These are phyloP conservation scores for Bradypodion pumilum DNA, from an alignment of 2,797 vertebrate genomes.

Conservation along the genomic window DNA sequence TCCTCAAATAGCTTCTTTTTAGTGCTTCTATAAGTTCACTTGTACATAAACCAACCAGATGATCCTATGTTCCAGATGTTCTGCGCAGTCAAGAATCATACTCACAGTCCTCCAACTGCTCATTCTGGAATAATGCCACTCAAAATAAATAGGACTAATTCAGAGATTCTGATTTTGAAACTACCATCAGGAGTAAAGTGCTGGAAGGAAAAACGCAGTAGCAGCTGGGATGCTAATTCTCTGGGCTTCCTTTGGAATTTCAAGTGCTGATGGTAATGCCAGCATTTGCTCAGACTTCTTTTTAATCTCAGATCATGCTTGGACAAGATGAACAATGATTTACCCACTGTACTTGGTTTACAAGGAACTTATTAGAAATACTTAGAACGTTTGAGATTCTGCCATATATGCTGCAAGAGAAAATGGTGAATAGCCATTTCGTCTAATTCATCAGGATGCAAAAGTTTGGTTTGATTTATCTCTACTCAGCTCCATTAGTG, in stretches of 20 bases:
- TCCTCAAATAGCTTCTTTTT: background rate
- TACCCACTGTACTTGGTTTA: no score
- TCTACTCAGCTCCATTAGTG: slow-evolving; percentile 45
- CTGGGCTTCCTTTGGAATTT: background rate
- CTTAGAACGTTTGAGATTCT: slow-evolving; percentile 41
- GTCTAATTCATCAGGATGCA: slow-evolving; percentile 36
- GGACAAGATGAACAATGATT: no score
- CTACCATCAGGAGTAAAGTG: slow-evolving; percentile 9
- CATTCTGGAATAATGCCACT: slow-evolving; percentile 9
- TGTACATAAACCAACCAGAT: background rate
- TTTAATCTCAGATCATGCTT: slow-evolving; percentile 23
- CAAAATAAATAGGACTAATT: slow-evolving; percentile 20
- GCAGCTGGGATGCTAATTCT: slow-evolving; percentile 25
- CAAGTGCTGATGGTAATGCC: background rate
- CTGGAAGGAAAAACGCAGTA: slow-evolving; percentile 11
- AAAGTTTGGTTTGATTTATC: slow-evolving; percentile 50
- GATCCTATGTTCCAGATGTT: slow-evolving; percentile 23
- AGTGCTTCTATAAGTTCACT: background rate
- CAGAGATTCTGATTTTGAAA: slow-evolving; percentile 27
- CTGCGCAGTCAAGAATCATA: slow-evolving; percentile 14
- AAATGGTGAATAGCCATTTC: slow-evolving; percentile 57
- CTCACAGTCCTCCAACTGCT: slow-evolving; percentile 3
- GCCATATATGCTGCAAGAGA: slow-evolving; percentile 43
- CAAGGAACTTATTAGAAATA: slow-evolving; percentile 21
- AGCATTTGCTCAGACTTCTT: background rate